Percentiles rank a stretch among this genome's conserved stretches.
These are phyloP conservation scores for Cylas formicarius DNA, from an alignment of 1,140 invertebrate species.

Conservation along the genomic window DNA sequence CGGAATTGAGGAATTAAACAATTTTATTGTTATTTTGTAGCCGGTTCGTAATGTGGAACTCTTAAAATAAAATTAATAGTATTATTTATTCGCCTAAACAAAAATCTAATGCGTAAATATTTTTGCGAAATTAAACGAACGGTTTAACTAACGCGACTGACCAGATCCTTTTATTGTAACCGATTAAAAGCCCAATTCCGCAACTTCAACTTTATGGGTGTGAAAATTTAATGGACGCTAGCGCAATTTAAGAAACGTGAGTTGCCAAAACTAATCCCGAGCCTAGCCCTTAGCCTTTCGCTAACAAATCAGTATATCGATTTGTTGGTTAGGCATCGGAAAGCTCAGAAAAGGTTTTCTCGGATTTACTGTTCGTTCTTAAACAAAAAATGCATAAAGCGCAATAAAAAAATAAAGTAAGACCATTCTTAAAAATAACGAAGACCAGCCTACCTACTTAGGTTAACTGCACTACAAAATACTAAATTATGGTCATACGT, in stretches of 20 bases:
- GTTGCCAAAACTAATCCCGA: constrained; percentile 12
- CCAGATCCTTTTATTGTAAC: not conserved
- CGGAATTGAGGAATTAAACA: constrained; percentile 20
- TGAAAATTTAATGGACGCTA: constrained; percentile 2
- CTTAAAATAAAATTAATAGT: constrained; percentile 14
- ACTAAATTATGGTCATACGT: too few relatives aligned
- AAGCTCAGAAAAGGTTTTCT: too few relatives aligned
- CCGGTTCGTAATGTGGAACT: constrained; percentile 8
- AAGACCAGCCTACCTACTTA: too few relatives aligned
- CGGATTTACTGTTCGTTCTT: too few relatives aligned
- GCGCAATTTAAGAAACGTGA: constrained; percentile 7
- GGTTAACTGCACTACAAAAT: too few relatives aligned
- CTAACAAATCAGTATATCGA: too few relatives aligned
- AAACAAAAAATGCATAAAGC: too few relatives aligned
- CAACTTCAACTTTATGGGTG: not conserved
- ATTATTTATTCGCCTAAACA: constrained; percentile 2
- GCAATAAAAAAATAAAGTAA: too few relatives aligned
- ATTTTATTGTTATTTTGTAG: constrained; percentile 19
- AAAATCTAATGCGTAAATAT: not conserved
- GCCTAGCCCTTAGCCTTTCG: too few relatives aligned
- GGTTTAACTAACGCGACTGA: not conserved
- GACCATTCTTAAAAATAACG: too few relatives aligned
- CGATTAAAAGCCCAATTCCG: not conserved
- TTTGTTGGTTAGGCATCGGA: too few relatives aligned
- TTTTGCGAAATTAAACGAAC: too few relatives aligned